A percentile compares a stretch with the other conserved stretches of the same genome.
These are phyloP conservation scores for Tiliacea citrago DNA, from an alignment of 2,888 invertebrate species.

Conservation along the genomic window DNA sequence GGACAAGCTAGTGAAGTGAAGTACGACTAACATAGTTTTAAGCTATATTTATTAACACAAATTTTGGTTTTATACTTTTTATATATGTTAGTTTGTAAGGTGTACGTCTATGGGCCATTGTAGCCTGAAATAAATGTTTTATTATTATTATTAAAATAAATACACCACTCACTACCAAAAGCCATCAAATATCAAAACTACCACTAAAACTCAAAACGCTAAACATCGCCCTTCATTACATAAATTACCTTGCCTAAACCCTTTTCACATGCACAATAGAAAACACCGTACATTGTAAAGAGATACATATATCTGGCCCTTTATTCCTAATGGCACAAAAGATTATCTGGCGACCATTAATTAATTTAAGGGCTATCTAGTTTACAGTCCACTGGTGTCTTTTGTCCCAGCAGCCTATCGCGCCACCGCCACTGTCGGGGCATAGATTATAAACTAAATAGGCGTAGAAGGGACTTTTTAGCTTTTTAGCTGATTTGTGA, in stretches of 20 bases:
- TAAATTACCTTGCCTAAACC: conserved; percentile 40
- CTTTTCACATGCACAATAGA: conserved; percentile 61
- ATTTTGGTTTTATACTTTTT: too few relatives aligned
- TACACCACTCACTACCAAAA: neutral
- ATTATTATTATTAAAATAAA: too few relatives aligned
- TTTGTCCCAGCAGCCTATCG: conserved; percentile 74
- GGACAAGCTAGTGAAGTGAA: too few relatives aligned
- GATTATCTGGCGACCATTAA: conserved; percentile 73
- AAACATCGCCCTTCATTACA: conserved; percentile 10
- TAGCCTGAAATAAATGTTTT: too few relatives aligned
- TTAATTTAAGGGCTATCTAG: conserved; percentile 81
- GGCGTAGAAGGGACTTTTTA: conserved; percentile 39
- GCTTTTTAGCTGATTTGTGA: neutral
- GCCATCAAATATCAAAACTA: conserved; percentile 1
- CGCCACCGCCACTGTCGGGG: conserved; percentile 46
- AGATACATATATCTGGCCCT: conserved; percentile 60
- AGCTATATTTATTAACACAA: too few relatives aligned
- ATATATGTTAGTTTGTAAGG: too few relatives aligned
- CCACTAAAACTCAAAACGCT: neutral
- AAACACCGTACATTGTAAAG: conserved; percentile 44
- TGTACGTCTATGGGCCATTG: too few relatives aligned
- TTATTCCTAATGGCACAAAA: conserved; percentile 69
- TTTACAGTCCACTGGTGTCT: conserved; percentile 76
- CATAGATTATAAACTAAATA: conserved; percentile 63
- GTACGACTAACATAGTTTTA: too few relatives aligned